A percentile compares a stretch with the other conserved stretches of the same genome.
phyloP scores from a whole-genome alignment of 2,888 invertebrate species.

The Cryptocheilus praepositus region DNA sequence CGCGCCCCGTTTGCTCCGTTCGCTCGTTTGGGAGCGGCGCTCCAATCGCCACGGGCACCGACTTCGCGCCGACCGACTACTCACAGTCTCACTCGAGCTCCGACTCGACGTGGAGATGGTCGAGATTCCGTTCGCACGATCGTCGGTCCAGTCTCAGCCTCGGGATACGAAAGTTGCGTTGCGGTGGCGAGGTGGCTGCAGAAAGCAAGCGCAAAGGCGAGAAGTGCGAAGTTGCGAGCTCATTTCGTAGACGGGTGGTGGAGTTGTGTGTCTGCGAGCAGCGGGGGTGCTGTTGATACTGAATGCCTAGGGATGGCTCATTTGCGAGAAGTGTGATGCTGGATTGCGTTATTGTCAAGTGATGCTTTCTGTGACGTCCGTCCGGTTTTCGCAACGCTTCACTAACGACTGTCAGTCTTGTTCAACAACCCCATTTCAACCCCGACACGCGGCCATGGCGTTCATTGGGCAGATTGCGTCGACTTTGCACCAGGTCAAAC shows the following conservation, averaged over 20 bases:
- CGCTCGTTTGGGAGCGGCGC: conserved; percentile 33
- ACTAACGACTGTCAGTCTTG: no score
- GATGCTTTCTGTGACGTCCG: no score
- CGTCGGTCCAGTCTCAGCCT: not conserved
- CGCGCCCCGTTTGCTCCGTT: conserved; percentile 33
- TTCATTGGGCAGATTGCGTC: no score
- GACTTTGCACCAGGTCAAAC: not conserved
- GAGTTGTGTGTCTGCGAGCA: no score
- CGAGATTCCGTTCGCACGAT: conserved; percentile 7
- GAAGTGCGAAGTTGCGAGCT: not conserved
- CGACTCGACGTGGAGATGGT: conserved; percentile 3
- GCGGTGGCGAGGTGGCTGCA: no score
- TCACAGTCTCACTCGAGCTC: conserved; percentile 37
- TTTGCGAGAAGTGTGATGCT: not conserved
- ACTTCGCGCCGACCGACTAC: conserved; percentile 36
- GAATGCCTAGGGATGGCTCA: no score
- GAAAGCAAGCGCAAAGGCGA: not conserved
- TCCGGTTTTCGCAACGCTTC: no score
- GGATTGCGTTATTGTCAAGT: no score
- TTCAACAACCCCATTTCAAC: no score
- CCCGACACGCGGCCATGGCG: no score
- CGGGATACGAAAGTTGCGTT: not conserved
- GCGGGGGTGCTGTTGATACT: no score
- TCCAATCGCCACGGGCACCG: conserved; percentile 24
- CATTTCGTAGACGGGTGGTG: no score